A percentile compares a stretch with the other conserved stretches of the same genome.
phyloP scores from a whole-genome alignment of 2,888 invertebrate genomes.

The Pterostichus niger region DNA sequence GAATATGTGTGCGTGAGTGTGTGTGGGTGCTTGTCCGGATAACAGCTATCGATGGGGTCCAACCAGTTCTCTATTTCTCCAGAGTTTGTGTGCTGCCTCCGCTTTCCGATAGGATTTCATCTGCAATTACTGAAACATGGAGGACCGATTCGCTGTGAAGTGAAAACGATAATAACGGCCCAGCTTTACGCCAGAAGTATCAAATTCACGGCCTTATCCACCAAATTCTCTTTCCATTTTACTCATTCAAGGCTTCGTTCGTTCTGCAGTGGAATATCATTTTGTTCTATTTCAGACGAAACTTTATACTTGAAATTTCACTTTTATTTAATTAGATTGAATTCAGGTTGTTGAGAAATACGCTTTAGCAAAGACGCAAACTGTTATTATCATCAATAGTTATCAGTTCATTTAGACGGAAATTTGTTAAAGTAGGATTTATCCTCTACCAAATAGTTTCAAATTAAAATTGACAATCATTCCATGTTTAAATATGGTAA shows the following conservation, averaged over 20 bases:
- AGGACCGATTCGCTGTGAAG: slow-evolving; percentile 41
- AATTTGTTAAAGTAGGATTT: not conserved
- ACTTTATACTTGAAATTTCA: slow-evolving; percentile 37
- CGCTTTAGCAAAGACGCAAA: slow-evolving; percentile 9
- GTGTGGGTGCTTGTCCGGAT: not conserved
- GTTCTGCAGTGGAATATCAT: slow-evolving; percentile 8
- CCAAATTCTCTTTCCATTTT: slow-evolving; percentile 20
- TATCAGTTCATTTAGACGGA: slow-evolving; percentile 10
- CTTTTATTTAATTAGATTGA: slow-evolving; percentile 41
- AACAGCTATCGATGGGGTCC: slow-evolving; percentile 52
- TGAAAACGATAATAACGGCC: slow-evolving; percentile 50
- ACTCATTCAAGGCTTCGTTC: slow-evolving; percentile 12
- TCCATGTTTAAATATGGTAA: not conserved
- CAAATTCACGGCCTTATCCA: slow-evolving; percentile 20
- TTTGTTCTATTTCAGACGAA: slow-evolving; percentile 31
- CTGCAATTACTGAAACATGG: slow-evolving; percentile 61
- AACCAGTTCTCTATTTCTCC: not conserved
- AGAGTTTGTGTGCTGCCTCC: slow-evolving; percentile 6
- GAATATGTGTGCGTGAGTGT: too few relatives aligned
- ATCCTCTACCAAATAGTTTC: not conserved
- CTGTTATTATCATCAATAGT: slow-evolving; percentile 12
- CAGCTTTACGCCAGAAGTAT: slow-evolving; percentile 51
- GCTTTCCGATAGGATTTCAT: slow-evolving; percentile 54
- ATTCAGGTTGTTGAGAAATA: slow-evolving; percentile 31
- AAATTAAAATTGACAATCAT: slow-evolving; percentile 26